Percentiles rank a stretch among this genome's conserved stretches.
Evolutionary conservation across 37 sponge, comb jelly and placozoan species (phyloP).

Genomic region (Hormiphora californensis): DNA sequence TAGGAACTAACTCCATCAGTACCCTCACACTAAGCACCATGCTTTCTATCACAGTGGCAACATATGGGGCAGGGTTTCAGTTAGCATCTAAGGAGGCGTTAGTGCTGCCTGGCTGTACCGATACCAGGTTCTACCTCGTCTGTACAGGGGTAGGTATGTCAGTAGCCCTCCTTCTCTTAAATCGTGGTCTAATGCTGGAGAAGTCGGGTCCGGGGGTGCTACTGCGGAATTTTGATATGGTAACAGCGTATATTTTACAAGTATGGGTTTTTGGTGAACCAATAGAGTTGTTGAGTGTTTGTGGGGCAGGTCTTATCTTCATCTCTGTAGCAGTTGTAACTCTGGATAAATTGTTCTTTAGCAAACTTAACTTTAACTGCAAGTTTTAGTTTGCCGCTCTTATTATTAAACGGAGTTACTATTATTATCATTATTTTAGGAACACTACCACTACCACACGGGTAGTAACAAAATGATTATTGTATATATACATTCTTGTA

Average conservation of each 20-base stretch:
- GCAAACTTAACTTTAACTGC: background rate
- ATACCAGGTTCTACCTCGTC: background rate
- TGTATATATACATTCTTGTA: too few species aligned
- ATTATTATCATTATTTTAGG: too few species aligned
- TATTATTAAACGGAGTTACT: too few species aligned
- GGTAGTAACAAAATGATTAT: too few species aligned
- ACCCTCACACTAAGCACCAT: background rate
- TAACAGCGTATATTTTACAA: background rate
- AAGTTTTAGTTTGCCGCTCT: too few species aligned
- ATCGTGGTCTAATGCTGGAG: background rate
- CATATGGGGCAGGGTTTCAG: background rate
- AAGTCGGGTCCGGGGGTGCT: slow-evolving; percentile 31
- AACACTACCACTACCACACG: too few species aligned
- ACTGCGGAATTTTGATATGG: slow-evolving; percentile 7
- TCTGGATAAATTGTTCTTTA: background rate
- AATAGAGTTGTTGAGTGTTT: background rate
- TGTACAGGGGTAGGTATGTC: background rate
- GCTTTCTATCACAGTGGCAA: background rate
- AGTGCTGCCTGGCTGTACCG: background rate
- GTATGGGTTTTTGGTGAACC: background rate
- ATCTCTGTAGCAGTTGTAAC: background rate
- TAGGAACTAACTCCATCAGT: slow-evolving; percentile 10
- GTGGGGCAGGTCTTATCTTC: background rate
- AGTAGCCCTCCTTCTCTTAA: background rate
- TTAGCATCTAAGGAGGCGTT: background rate